A percentile compares a stretch with the other conserved stretches of the same genome.
Conservation (phyloP, 2,113 vertebrate species). For the Chloroceryle aenea region DNA sequence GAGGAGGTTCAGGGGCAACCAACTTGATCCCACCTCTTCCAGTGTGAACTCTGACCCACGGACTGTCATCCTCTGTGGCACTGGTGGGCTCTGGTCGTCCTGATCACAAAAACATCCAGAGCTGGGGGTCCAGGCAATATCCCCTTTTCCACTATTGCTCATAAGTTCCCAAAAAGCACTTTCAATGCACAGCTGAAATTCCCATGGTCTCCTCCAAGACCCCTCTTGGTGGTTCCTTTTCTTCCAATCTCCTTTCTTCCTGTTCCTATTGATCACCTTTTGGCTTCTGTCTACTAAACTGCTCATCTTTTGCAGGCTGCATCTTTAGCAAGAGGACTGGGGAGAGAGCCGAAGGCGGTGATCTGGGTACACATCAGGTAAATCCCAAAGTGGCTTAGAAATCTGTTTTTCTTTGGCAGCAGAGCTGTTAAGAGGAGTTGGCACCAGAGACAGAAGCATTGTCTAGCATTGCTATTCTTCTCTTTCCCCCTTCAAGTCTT, state of each 20-base stretch:
- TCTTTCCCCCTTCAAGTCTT: slow-evolving; percentile 18
- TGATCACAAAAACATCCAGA: not conserved
- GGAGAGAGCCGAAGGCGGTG: not conserved
- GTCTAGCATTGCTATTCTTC: slow-evolving; percentile 30
- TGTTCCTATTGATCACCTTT: not conserved
- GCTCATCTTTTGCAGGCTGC: not conserved
- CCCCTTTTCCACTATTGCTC: not conserved
- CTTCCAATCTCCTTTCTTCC: not conserved
- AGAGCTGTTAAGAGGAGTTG: slow-evolving; percentile 26
- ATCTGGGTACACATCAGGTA: not conserved
- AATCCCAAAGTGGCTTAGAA: slow-evolving; percentile 17
- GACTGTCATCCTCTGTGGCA: not conserved
- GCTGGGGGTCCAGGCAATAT: not conserved
- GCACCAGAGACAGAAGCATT: slow-evolving; percentile 35
- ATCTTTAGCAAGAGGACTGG: not conserved
- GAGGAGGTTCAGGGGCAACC: not conserved
- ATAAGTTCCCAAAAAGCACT: not conserved
- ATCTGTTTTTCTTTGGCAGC: not conserved
- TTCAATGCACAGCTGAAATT: not conserved
- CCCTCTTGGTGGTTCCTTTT: not conserved
- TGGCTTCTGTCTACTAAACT: not conserved
- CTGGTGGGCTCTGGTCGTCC: not conserved
- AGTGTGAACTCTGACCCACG: not conserved
- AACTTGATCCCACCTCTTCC: not conserved
- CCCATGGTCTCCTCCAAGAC: not conserved